Base-by-base conservation (phyloP, 2,888 invertebrate genomes). In the Coleophora deauratella region DNA sequence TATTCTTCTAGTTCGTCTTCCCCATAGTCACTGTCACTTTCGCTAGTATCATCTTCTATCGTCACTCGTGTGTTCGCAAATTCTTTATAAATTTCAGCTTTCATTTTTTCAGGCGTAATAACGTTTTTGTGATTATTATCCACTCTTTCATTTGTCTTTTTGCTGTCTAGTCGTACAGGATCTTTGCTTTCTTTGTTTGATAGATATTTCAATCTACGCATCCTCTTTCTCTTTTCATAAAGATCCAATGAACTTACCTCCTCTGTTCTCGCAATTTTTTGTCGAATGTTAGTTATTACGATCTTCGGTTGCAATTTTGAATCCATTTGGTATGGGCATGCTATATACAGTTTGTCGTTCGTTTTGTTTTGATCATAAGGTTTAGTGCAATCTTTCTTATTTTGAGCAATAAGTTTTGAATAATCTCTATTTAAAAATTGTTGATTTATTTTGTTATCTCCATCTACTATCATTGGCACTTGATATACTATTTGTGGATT, bases 211-310 rank as follows among this genome's bases (percentile, higher is more conserved):
- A 81, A 47, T 28, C 88, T 63, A 36, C 84, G 77, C 34, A 86
- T 50, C 39, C 84, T 75, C 52, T 82, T 80, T 43, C 82, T 66
- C 54, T 81, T 87, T 50, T 88, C 88, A 41, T 88, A 88, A 35
- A 87, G 54, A 54, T 89, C 89, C 53, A 89, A 62, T 11, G 82
- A 65, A 51, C 86, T 86, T 1, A 81, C 42, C 54, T 79, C 80
- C 11, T 85, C 80, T 32, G 59, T 30, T 55, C 68, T 71, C 10
- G 59, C 42, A 40, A 63, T 49, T 55, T 73, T 77, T 21, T 72
- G 62, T 42, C 69, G 62, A 44, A 78, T 54, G 37, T 78, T 81
- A 34, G 78, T 71, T 45, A 81, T 75, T 4, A 81, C 68, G 47
- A 80, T 72, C 54, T 82, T 81, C 33, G 81, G 75, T 51, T 75